These are phyloP conservation scores for Cataglyphis cursor DNA, from an alignment of 2,888 invertebrate genomes.

Conservation along the genomic window DNA sequence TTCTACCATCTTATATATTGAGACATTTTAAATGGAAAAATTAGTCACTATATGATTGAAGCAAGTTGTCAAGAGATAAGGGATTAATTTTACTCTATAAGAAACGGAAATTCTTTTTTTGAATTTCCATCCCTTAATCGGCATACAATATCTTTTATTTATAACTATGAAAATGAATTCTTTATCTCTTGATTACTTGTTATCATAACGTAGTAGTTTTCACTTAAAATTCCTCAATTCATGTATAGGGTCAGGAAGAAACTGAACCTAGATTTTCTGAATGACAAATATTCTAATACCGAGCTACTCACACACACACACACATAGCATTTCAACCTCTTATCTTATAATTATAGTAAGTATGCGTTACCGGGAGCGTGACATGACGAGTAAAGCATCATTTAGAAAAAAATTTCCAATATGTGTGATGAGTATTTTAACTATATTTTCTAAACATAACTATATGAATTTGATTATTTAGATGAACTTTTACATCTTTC, in stretches of 20 bases:
- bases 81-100: background rate
- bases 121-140: background rate
- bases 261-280: background rate
- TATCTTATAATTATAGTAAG: background rate
- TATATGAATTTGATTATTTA: background rate
- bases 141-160: no score
- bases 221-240: background rate
- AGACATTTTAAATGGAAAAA: background rate
- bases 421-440: background rate
- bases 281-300: background rate
- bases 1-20: background rate
- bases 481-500: background rate
- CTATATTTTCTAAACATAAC: constrained; percentile 7
- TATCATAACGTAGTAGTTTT: background rate
- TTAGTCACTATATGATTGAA: background rate
- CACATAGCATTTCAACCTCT: background rate
- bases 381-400: background rate
- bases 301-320: background rate
- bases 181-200: background rate
- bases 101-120: background rate
- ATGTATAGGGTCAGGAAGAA: background rate
- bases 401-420: background rate
- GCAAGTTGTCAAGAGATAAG: background rate
- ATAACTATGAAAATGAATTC: no score
- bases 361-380: background rate